phyloP scores from a whole-genome alignment of 2,797 vertebrate genomes.

The Selene dorsalis region DNA sequence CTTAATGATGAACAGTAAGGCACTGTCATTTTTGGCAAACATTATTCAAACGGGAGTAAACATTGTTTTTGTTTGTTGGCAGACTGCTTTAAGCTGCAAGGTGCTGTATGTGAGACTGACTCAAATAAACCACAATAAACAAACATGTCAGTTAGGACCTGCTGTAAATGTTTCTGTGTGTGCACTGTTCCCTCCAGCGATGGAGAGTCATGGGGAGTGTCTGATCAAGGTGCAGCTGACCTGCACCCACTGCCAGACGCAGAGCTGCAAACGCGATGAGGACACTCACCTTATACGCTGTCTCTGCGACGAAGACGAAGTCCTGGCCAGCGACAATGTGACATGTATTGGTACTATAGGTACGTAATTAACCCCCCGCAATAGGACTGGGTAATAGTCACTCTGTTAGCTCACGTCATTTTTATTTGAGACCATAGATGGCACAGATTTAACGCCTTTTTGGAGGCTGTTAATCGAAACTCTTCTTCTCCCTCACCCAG shows the following conservation, averaged over 20 bases:
- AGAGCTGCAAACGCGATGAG: slow-evolving; percentile 87
- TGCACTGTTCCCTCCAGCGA: slow-evolving; percentile 75
- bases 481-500: slow-evolving; percentile 18
- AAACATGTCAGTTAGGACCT: neutral
- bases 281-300: slow-evolving; percentile 85
- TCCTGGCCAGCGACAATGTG: slow-evolving; percentile 87
- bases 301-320: slow-evolving; percentile 87
- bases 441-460: neutral
- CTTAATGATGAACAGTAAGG: neutral
- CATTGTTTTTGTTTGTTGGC: neutral
- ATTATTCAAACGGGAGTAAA: no score
- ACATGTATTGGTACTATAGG: slow-evolving; percentile 86
- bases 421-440: neutral
- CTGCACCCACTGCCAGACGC: slow-evolving; percentile 92
- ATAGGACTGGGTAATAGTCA: neutral
- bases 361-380: slow-evolving; percentile 8
- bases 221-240: slow-evolving; percentile 90
- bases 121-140: slow-evolving; percentile 15
- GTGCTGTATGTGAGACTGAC: neutral
- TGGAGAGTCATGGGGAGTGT: slow-evolving; percentile 92
- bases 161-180: slow-evolving; percentile 6
- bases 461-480: neutral
- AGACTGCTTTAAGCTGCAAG: neutral
- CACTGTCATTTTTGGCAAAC: neutral
- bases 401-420: neutral